Evolutionary conservation across 1,140 invertebrate genomes (phyloP).

Genomic region (Choristoneura fumiferana): DNA sequence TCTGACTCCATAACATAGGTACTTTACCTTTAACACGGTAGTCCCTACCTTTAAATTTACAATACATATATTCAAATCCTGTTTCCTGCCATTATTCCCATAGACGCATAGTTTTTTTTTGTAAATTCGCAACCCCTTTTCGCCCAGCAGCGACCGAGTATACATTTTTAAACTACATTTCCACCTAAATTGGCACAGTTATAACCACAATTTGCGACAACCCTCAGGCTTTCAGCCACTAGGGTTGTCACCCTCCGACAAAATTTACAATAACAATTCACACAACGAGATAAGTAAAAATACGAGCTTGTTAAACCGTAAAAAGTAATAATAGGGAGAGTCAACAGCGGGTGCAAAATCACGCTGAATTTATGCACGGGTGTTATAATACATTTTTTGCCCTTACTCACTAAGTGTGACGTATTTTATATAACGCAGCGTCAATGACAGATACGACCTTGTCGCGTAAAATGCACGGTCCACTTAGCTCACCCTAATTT

Average conservation of each 20-base stretch:
- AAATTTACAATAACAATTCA: constrained; percentile 67
- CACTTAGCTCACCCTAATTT: background rate
- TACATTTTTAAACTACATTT: background rate
- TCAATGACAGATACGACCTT: background rate
- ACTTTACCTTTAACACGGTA: too few relatives aligned
- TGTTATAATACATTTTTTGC: constrained; percentile 23
- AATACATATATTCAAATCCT: too few relatives aligned
- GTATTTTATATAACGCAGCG: background rate
- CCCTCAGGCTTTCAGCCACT: constrained; percentile 11
- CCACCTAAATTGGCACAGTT: constrained; percentile 10
- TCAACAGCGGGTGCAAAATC: constrained; percentile 67
- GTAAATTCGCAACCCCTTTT: too few relatives aligned
- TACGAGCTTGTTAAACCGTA: constrained; percentile 76
- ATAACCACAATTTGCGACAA: constrained; percentile 20
- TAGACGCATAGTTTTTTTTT: too few relatives aligned
- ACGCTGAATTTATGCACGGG: constrained; percentile 38
- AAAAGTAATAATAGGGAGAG: constrained; percentile 72
- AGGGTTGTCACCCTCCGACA: constrained; percentile 46
- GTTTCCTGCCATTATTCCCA: too few relatives aligned
- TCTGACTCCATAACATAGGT: too few relatives aligned
- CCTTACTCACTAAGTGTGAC: too few relatives aligned
- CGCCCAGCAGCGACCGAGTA: too few relatives aligned
- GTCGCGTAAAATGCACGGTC: constrained; percentile 1
- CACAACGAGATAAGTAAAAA: constrained; percentile 72
- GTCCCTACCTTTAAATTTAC: too few relatives aligned